Evolutionary conservation across 2,797 vertebrate genomes (phyloP), one percentile per base, ranked within the genome.

Genomic region (Tiaroga cobitis): DNA sequence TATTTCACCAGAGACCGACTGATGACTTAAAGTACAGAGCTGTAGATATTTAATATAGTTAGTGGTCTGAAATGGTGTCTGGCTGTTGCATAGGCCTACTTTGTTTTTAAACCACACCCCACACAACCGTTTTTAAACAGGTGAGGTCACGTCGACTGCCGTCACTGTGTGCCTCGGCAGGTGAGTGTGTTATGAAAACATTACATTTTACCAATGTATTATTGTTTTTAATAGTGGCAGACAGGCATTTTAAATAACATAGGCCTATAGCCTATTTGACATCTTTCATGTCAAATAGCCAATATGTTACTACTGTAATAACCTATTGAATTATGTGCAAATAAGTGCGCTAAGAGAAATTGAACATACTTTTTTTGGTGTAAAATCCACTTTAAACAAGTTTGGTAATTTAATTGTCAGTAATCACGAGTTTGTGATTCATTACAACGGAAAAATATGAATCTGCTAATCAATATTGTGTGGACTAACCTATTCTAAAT

Each of bases 81-180:
- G 61, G 46, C 2, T 49, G 46, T 49, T 4, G 3, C 37, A 37
- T 5, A 32, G 32, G 32, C 0, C n/a, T 15, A 9, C 1, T 6
- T 76, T 81, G 70, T 29, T 24, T 41, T 77, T 8, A 68, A 76
- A 77, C 74, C 74, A 77, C 82, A 56, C 82, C 82, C 37, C 8
- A 24, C 21, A 34, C 26, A 37, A 63, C 24, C 16, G 21, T 56
- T 76, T 76, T 24, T 65, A 65, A 77, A 68, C 63, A 78, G 82
- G 82, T 84, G 63, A 68, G 82, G n/a, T 69, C n/a, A 69, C 46
- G 10, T 77, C 43, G 8, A 0, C 63, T 26, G 18, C 7, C 10
- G 61, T 21, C 46, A 32, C 34, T 41, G 4, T 24, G 74, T 32
- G 2, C 13, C 18, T 68, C 73, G 46, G 16, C 82, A 84, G 82